These are phyloP conservation scores for Poeciliopsis gracilis DNA, from an alignment of 2,797 vertebrate species.

Conservation along the genomic window DNA sequence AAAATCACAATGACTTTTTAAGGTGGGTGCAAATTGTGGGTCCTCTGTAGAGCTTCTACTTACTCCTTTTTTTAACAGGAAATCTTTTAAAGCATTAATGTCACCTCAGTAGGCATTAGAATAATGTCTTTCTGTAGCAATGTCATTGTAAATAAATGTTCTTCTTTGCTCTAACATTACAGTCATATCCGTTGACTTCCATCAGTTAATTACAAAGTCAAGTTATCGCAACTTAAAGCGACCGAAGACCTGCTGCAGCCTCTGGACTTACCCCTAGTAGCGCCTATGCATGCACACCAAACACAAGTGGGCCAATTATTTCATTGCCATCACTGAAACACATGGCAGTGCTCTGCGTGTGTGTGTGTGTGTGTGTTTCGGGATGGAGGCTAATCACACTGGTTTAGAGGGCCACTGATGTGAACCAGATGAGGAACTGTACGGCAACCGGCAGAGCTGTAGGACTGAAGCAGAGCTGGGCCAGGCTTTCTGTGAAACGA, in stretches of 20 bases:
- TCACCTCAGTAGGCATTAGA: neutral
- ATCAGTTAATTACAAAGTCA: conserved; percentile 20
- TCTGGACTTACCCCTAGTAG: conserved; percentile 49
- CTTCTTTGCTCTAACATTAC: neutral
- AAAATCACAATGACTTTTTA: neutral
- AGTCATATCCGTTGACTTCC: neutral
- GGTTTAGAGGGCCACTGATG: conserved; percentile 66
- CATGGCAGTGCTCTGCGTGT: conserved; percentile 33
- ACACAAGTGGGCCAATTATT: conserved; percentile 54
- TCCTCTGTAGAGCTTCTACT: neutral
- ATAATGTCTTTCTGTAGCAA: neutral
- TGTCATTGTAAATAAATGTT: conserved; percentile 1
- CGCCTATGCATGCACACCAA: conserved; percentile 20
- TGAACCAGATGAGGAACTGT: conserved; percentile 74
- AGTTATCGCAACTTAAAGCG: neutral
- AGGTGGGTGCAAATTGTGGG: neutral
- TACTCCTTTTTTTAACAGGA: neutral
- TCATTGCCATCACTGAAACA: conserved; percentile 55
- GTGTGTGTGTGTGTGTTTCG: neutral
- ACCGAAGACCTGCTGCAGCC: conserved; percentile 7
- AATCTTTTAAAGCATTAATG: neutral
- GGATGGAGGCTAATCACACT: conserved; percentile 67
- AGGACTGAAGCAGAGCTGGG: conserved; percentile 31
- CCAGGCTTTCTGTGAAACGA: conserved; percentile 56
- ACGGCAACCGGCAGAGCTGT: conserved; percentile 47